These are phyloP conservation scores for Agonopterix heracliana DNA, from an alignment of 2,888 invertebrate genomes.

Conservation along the genomic window DNA sequence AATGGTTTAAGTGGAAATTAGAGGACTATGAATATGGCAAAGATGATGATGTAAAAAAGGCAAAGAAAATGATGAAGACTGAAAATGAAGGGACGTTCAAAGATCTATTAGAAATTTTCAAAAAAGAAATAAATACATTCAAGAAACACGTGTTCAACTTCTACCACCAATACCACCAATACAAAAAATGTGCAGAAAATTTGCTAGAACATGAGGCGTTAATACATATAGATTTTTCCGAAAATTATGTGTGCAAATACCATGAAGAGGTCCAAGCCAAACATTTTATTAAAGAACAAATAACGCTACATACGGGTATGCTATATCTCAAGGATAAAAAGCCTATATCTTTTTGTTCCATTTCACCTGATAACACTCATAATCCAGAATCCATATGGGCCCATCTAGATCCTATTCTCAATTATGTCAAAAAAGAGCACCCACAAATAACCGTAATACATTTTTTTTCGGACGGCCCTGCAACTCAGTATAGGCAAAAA, in stretches of 20 bases:
- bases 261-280: conserved; percentile 8
- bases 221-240: conserved; percentile 7
- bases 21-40: conserved; percentile 11
- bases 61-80: conserved; percentile 11
- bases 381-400: conserved; percentile 18
- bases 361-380: conserved; percentile 12
- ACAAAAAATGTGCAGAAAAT: neutral
- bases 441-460: neutral
- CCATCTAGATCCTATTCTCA: conserved; percentile 14
- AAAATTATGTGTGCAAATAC: conserved; percentile 14
- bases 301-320: conserved; percentile 15
- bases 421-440: conserved; percentile 5
- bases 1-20: conserved; percentile 10
- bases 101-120: conserved; percentile 8
- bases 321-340: conserved; percentile 11
- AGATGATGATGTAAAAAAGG: conserved; percentile 4
- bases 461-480: conserved; percentile 3
- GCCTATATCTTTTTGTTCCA: conserved; percentile 11
- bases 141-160: conserved; percentile 11
- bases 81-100: conserved; percentile 9
- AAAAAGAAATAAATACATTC: conserved; percentile 9
- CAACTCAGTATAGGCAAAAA: conserved; percentile 1
- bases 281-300: conserved; percentile 13
- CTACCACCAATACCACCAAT: neutral
- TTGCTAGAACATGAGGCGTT: neutral